A percentile compares a stretch with the other conserved stretches of the same genome.
These are phyloP conservation scores for Mimachlamys varia DNA, from an alignment of 2,888 invertebrate species.

Conservation along the genomic window DNA sequence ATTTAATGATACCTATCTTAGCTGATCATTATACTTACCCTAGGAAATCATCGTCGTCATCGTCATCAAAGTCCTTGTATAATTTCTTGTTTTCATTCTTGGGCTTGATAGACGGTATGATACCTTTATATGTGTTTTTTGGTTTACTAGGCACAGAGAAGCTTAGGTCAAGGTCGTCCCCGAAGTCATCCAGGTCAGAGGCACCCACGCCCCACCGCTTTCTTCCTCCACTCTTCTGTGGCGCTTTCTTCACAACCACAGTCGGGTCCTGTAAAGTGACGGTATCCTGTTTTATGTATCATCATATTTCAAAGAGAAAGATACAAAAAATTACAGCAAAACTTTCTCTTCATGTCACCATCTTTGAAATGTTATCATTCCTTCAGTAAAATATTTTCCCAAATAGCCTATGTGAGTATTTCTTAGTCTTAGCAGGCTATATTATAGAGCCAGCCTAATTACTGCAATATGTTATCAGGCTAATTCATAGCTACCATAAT, in stretches of 20 bases:
- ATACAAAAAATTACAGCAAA: background rate
- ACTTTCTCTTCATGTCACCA: too few species aligned
- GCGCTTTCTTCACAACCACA: slow-evolving; percentile 70
- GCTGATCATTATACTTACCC: slow-evolving; percentile 61
- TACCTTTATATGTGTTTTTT: slow-evolving; percentile 60
- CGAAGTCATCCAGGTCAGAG: slow-evolving; percentile 78
- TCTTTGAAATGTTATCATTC: too few species aligned
- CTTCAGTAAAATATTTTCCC: too few species aligned
- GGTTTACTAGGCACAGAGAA: slow-evolving; percentile 68
- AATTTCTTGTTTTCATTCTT: slow-evolving; percentile 60
- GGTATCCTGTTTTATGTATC: background rate
- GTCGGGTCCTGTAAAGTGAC: slow-evolving; percentile 50
- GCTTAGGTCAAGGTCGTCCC: slow-evolving; percentile 73
- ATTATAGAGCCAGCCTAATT: too few species aligned
- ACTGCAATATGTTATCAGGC: too few species aligned
- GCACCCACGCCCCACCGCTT: slow-evolving; percentile 77
- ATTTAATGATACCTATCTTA: background rate
- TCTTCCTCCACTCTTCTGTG: slow-evolving; percentile 70
- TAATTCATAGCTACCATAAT: too few species aligned
- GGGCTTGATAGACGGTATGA: slow-evolving; percentile 62
- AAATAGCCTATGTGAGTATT: too few species aligned
- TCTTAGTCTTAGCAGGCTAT: too few species aligned
- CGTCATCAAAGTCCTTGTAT: slow-evolving; percentile 60
- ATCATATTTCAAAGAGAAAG: background rate
- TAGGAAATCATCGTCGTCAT: slow-evolving; percentile 75